These are phyloP conservation scores for Acrobasis suavella DNA, from an alignment of 2,888 invertebrate species.

Conservation along the genomic window DNA sequence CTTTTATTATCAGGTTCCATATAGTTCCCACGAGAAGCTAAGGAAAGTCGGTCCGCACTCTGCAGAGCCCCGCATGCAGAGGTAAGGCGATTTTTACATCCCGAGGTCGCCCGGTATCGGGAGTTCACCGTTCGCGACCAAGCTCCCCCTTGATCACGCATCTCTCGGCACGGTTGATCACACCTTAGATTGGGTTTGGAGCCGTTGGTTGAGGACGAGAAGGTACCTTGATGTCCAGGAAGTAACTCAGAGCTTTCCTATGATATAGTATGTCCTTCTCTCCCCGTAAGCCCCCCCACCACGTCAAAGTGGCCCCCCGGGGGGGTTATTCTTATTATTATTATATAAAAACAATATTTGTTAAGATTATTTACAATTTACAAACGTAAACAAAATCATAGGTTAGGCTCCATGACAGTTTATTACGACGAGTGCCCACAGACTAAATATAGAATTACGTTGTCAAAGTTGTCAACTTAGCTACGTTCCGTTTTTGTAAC, in stretches of 20 bases:
- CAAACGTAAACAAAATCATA: no score
- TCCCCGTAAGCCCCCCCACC: background rate
- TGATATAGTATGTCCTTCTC: background rate
- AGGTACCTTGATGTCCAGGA: background rate
- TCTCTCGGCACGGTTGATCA: conserved; percentile 1
- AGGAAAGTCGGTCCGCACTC: background rate
- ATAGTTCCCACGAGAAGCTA: background rate
- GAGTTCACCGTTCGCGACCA: conserved; percentile 3
- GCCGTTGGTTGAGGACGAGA: background rate
- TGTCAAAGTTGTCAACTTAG: no score
- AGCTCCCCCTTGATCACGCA: conserved; percentile 1
- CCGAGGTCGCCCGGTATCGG: background rate
- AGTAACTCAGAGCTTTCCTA: background rate
- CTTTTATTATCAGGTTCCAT: background rate
- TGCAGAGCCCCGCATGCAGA: conserved; percentile 3
- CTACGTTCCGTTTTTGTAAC: no score
- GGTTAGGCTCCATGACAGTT: no score
- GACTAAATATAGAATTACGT: no score
- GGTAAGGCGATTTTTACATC: background rate
- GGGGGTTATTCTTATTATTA: background rate
- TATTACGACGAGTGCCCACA: no score
- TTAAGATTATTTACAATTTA: no score
- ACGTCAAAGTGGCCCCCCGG: background rate
- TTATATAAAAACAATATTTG: background rate
- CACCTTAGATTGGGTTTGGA: conserved; percentile 1